phyloP scores from a whole-genome alignment of 1,140 invertebrate species.

The Meloidogyne floridensis region DNA sequence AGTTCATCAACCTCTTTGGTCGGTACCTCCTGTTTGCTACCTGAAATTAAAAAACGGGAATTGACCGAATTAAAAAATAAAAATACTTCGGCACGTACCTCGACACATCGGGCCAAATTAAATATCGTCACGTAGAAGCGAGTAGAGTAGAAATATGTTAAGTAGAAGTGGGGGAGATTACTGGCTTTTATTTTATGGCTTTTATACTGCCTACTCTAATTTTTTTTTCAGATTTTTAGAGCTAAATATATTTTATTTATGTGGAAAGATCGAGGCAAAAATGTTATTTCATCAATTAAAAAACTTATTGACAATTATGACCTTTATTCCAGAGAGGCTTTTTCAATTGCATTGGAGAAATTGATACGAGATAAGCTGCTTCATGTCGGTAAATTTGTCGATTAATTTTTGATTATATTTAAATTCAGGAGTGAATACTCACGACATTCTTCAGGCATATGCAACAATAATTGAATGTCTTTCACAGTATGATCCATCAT shows the following conservation, averaged over 20 bases:
- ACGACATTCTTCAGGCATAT: conserved; percentile 93
- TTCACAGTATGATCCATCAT: conserved; percentile 84
- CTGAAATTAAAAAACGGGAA: background rate
- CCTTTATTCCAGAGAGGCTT: conserved; percentile 48
- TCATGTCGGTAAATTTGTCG: conserved; percentile 44
- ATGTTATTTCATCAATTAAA: conserved; percentile 18
- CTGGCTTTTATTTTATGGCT: too few relatives aligned
- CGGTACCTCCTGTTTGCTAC: background rate
- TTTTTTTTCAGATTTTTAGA: background rate
- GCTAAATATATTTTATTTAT: background rate
- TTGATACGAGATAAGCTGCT: conserved; percentile 42
- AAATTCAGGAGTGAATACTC: conserved; percentile 83
- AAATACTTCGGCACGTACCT: background rate
- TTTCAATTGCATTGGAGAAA: conserved; percentile 39
- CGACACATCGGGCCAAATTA: too few relatives aligned
- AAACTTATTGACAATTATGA: conserved; percentile 39
- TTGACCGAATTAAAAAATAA: background rate
- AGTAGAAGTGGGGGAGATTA: too few relatives aligned
- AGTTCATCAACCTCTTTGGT: background rate
- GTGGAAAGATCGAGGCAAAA: background rate
- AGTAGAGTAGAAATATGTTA: background rate
- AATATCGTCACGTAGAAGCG: background rate
- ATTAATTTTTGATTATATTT: conserved; percentile 24
- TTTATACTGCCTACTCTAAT: too few relatives aligned
- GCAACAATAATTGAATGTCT: conserved; percentile 90